Base-by-base conservation (phyloP, 2,888 invertebrate genomes). In the Cerastis rubricosa region DNA sequence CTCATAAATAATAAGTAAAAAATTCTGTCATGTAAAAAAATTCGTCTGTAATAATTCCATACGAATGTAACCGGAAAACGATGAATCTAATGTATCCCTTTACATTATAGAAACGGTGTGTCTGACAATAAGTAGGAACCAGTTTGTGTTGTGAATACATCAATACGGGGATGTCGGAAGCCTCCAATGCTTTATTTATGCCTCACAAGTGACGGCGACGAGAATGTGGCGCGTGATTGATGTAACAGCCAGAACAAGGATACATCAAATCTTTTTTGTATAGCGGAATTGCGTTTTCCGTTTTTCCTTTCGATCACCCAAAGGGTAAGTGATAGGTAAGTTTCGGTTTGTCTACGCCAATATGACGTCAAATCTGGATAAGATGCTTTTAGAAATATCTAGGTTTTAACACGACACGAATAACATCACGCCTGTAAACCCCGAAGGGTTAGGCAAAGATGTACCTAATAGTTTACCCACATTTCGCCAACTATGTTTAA, bases 121-220 rank as follows among this genome's bases (percentile, higher is more conserved):
- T 89, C 89, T 87, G 89, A 94, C 93, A 92, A 93, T 92, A 92
- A 92, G 91, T 90, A 90, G 89, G 87, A 90, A 91, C 89, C 91
- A 88, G 92, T 92, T 92, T 91, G 90, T 89, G 89, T 89, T 91
- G 89, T 93, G 93, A 94, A 94, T 94, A 94, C 93, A 93, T 94
- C 94, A 94, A 94, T 94, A 91, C 88, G 88, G 88, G 84, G 89
- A 91, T 90, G 93, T 92, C 92, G 94, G 93, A 93, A 92, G 89
- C 91, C 89, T 91, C 93, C 93, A 91, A 93, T 93, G 91, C 92
- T 92, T 93, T 94, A 94, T 94, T 94, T 93, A 94, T 93, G 92
- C 91, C 88, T 91, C 91, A 89, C 89, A 91, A 94, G 93, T 92
- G 93, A 92, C 92, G 92, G 89, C 90, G 90, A 90, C 90, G 90